phyloP scores from a whole-genome alignment of 2,888 invertebrate species.

The Pyrocoelia pectoralis region DNA sequence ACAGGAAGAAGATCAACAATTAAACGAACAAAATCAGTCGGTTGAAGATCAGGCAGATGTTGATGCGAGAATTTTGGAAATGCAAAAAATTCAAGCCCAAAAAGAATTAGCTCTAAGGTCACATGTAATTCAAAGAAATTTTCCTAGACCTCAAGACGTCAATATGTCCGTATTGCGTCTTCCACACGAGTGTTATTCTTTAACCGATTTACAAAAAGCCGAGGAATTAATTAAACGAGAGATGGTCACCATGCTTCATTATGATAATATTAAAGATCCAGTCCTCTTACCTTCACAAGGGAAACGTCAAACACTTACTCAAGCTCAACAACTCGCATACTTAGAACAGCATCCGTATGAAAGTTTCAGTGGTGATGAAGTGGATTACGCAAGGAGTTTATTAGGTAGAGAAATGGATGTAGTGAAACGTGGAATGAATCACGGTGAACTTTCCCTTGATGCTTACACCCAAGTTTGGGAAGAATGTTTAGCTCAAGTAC shows the following conservation, averaged over 20 bases:
- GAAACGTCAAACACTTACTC: constrained; percentile 67
- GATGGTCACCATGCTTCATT: constrained; percentile 95
- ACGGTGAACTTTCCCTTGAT: constrained; percentile 91
- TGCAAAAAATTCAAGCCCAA: constrained; percentile 74
- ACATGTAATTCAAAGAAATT: constrained; percentile 82
- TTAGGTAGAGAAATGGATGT: constrained; percentile 85
- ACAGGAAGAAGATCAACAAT: constrained; percentile 66
- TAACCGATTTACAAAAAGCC: constrained; percentile 90
- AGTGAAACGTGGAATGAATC: constrained; percentile 93
- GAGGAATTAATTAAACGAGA: constrained; percentile 96
- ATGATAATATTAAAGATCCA: constrained; percentile 86
- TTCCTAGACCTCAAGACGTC: constrained; percentile 87
- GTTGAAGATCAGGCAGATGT: constrained; percentile 89
- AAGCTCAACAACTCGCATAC: constrained; percentile 79
- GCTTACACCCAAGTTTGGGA: constrained; percentile 95
- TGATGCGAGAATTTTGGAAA: constrained; percentile 74
- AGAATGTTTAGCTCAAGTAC: constrained; percentile 91
- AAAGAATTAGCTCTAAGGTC: constrained; percentile 80
- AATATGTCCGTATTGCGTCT: constrained; percentile 85
- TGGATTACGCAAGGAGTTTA: constrained; percentile 70
- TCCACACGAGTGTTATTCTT: constrained; percentile 75
- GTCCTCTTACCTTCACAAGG: constrained; percentile 50
- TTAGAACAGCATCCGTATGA: constrained; percentile 89
- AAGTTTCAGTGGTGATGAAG: constrained; percentile 72
- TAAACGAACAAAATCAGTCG: constrained; percentile 47